These are phyloP conservation scores for Nineta flava DNA, from an alignment of 2,888 invertebrate genomes.

Conservation along the genomic window DNA sequence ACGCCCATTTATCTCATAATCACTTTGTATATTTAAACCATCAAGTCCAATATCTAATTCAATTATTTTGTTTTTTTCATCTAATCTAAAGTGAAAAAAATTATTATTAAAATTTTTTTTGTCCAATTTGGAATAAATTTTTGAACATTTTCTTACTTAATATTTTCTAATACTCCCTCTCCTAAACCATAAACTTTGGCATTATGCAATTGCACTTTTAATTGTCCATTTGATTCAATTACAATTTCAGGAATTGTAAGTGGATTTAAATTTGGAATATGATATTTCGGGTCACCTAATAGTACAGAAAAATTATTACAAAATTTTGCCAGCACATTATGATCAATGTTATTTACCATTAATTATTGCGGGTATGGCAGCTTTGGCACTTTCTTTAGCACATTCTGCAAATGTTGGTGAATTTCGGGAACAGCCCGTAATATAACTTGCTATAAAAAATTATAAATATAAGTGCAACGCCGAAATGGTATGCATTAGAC, in stretches of 20 bases:
- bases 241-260: constrained; percentile 16
- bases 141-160: constrained; percentile 13
- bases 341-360: background rate
- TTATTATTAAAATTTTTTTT: background rate
- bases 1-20: constrained; percentile 21
- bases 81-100: constrained; percentile 12
- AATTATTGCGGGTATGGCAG: constrained; percentile 13
- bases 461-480: too few species aligned
- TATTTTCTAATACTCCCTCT: constrained; percentile 11
- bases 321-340: too few species aligned
- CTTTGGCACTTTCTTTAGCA: constrained; percentile 15
- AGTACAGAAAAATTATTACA: background rate
- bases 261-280: constrained; percentile 19
- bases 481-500: too few species aligned
- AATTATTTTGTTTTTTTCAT: constrained; percentile 12
- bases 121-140: background rate
- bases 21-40: constrained; percentile 14
- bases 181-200: constrained; percentile 17
- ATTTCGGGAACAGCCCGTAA: constrained; percentile 16
- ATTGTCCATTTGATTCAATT: constrained; percentile 15
- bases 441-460: constrained; percentile 16
- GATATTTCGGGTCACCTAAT: constrained; percentile 19
- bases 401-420: constrained; percentile 17
- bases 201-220: constrained; percentile 17
- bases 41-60: constrained; percentile 12